These are phyloP conservation scores for Amphipoea lucens DNA, from an alignment of 2,888 invertebrate genomes.

Conservation along the genomic window DNA sequence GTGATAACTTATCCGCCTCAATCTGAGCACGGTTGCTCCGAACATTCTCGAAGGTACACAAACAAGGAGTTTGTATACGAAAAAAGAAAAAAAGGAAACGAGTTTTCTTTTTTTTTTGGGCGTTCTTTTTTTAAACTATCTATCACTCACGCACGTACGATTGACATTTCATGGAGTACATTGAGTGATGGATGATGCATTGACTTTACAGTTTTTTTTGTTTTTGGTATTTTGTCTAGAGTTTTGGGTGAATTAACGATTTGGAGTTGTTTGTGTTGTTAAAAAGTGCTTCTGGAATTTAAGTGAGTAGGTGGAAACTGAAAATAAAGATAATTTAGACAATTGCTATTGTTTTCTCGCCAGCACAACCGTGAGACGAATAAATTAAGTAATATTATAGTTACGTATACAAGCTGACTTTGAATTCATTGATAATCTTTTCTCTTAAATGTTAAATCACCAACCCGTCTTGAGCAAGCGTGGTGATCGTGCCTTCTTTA, in stretches of 20 bases:
- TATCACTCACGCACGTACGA: slow-evolving; percentile 58
- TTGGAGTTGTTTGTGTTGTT: not conserved
- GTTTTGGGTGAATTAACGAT: not conserved
- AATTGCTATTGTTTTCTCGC: too few relatives aligned
- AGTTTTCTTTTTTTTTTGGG: slow-evolving; percentile 8
- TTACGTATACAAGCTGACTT: not conserved
- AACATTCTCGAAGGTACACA: slow-evolving; percentile 54
- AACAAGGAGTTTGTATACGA: slow-evolving; percentile 42
- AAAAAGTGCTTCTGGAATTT: not conserved
- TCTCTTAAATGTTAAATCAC: too few relatives aligned
- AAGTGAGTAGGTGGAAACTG: not conserved
- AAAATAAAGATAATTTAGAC: too few relatives aligned
- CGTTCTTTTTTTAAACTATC: slow-evolving; percentile 52
- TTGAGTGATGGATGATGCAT: slow-evolving; percentile 50
- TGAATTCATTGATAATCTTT: not conserved
- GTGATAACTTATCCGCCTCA: slow-evolving; percentile 64
- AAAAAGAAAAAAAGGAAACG: slow-evolving; percentile 8
- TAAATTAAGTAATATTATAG: not conserved
- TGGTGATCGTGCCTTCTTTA: too few relatives aligned
- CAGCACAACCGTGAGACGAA: too few relatives aligned
- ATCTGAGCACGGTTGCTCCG: slow-evolving; percentile 57
- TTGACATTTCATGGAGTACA: slow-evolving; percentile 46
- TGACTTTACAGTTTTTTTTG: slow-evolving; percentile 27
- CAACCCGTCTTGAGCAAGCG: too few relatives aligned
- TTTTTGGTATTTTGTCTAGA: not conserved